These are phyloP conservation scores for Drosophila ficusphila DNA, from an alignment of 1,140 invertebrate genomes.

Conservation along the genomic window DNA sequence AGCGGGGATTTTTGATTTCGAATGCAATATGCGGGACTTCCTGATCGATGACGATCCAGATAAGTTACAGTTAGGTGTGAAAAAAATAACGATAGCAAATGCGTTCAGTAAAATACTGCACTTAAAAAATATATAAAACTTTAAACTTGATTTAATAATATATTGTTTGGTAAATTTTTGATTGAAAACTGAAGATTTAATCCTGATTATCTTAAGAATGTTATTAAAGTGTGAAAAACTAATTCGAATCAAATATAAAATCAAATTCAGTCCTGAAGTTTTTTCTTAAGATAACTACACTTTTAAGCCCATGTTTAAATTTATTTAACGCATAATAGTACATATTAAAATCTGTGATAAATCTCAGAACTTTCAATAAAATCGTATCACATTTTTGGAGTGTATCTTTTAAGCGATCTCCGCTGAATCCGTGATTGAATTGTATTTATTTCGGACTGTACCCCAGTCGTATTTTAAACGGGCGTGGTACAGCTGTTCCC, in stretches of 20 bases:
- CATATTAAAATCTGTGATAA: too few species aligned
- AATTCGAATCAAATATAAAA: too few species aligned
- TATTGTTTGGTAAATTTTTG: too few species aligned
- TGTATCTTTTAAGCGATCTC: not conserved
- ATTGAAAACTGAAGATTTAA: too few species aligned
- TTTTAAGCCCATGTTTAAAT: too few species aligned
- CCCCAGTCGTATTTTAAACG: constrained; percentile 14
- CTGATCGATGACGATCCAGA: constrained; percentile 40
- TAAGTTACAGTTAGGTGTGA: constrained; percentile 47
- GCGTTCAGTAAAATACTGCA: not conserved
- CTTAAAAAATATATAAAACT: not conserved
- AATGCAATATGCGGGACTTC: constrained; percentile 57
- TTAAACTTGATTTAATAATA: not conserved
- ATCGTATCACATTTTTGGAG: not conserved
- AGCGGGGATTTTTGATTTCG: constrained; percentile 13
- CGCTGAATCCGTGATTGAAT: constrained; percentile 29
- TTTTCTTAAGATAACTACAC: too few species aligned
- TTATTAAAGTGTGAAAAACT: too few species aligned
- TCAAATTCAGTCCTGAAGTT: too few species aligned
- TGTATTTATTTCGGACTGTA: constrained; percentile 33
- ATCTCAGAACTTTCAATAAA: not conserved
- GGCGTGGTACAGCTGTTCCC: constrained; percentile 66
- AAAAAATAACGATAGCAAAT: not conserved
- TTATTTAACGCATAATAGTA: too few species aligned
- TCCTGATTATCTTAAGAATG: too few species aligned